phyloP scores from a whole-genome alignment of 2,888 invertebrate genomes.

The Andrena flavipes region DNA sequence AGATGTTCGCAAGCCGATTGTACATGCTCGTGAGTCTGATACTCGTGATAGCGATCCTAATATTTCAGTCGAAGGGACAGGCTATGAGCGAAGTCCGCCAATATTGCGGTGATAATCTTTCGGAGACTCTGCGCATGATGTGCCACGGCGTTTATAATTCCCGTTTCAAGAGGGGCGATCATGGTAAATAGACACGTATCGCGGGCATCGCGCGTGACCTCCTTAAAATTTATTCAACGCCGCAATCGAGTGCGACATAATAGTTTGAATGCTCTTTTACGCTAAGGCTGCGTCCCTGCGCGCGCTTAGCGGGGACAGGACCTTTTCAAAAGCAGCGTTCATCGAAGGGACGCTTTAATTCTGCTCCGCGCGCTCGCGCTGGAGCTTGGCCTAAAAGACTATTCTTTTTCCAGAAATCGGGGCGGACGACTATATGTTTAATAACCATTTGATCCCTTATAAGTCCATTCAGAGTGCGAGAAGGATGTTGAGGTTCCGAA shows the following conservation, averaged over 20 bases:
- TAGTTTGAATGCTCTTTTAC: too few relatives aligned
- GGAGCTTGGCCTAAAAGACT: constrained; percentile 12
- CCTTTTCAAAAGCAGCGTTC: background rate
- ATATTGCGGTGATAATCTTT: constrained; percentile 83
- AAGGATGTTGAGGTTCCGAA: constrained; percentile 79
- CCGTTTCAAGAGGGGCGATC: constrained; percentile 81
- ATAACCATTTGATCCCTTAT: constrained; percentile 77
- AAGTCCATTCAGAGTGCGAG: constrained; percentile 78
- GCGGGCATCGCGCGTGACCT: background rate
- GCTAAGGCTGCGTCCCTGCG: too few relatives aligned
- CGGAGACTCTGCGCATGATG: constrained; percentile 80
- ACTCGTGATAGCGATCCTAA: constrained; percentile 73
- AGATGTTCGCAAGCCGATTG: constrained; percentile 80
- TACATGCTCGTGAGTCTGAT: constrained; percentile 74
- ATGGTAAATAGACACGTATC: constrained; percentile 71
- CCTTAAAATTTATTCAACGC: background rate
- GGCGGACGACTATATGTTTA: constrained; percentile 70
- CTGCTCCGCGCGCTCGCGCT: background rate
- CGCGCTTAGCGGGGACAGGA: too few relatives aligned
- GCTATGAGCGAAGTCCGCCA: constrained; percentile 62
- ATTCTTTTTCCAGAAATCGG: constrained; percentile 74
- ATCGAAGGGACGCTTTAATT: background rate
- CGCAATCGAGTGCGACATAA: too few relatives aligned
- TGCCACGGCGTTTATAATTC: constrained; percentile 83
- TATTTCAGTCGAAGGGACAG: constrained; percentile 70